Evolutionary conservation across 2,888 invertebrate genomes (phyloP).

Genomic region (Drosophila sordidula): DNA sequence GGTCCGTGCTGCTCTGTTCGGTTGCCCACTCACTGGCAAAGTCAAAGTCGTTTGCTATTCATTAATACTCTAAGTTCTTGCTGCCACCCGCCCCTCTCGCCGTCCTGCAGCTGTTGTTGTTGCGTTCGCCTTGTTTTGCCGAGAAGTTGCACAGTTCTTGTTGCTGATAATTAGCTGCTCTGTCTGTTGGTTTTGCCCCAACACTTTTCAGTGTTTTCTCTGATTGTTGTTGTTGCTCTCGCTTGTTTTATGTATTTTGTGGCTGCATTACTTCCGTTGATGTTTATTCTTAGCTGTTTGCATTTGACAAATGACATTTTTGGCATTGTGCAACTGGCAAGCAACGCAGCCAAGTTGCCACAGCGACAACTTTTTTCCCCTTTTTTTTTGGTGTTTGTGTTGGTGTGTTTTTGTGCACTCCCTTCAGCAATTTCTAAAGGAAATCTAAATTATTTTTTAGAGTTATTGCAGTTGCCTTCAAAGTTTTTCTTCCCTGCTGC

Average conservation of each 20-base stretch:
- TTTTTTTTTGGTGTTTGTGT: conserved; percentile 9
- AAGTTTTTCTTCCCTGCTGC: conserved; percentile 55
- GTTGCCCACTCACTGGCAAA: conserved; percentile 55
- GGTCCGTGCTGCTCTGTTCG: conserved; percentile 33
- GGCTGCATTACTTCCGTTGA: conserved; percentile 82
- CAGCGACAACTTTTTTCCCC: conserved; percentile 32
- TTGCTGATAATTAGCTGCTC: conserved; percentile 79
- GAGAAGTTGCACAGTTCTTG: conserved; percentile 61
- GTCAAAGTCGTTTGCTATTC: conserved; percentile 81
- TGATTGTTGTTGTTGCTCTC: conserved; percentile 45
- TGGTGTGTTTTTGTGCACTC: conserved; percentile 36
- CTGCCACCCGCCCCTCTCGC: not conserved
- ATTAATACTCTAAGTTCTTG: conserved; percentile 79
- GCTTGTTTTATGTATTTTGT: conserved; percentile 79
- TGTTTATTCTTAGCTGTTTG: conserved; percentile 81
- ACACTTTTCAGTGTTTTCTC: conserved; percentile 56
- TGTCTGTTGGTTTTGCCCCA: conserved; percentile 76
- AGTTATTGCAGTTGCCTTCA: conserved; percentile 73
- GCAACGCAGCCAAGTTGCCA: conserved; percentile 54
- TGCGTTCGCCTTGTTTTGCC: conserved; percentile 42
- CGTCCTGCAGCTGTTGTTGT: conserved; percentile 17
- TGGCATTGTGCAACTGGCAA: conserved; percentile 74
- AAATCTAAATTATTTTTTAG: conserved; percentile 78
- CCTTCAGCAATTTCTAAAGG: conserved; percentile 47
- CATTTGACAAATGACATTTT: conserved; percentile 81